Evolutionary conservation across 2,888 invertebrate species (phyloP).

Genomic region (Hirtodrosophila confusa): DNA sequence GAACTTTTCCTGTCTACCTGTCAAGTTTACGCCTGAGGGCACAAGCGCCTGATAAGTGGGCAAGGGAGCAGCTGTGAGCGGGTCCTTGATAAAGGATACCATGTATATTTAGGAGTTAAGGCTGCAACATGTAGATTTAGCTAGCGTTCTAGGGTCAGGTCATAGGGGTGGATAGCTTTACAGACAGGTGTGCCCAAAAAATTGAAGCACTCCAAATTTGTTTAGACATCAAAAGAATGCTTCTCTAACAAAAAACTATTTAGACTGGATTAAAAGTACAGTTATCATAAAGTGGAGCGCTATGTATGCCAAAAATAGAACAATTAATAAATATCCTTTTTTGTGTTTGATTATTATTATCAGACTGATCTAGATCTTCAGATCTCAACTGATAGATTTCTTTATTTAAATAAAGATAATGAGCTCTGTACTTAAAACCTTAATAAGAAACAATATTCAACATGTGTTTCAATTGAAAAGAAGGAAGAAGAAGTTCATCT

Average conservation of each 20-base stretch:
- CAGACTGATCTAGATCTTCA: too few relatives aligned
- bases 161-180: conserved; percentile 68
- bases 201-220: conserved; percentile 53
- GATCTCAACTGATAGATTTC: too few relatives aligned
- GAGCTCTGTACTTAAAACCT: too few relatives aligned
- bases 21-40: conserved; percentile 75
- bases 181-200: conserved; percentile 58
- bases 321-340: conserved; percentile 1
- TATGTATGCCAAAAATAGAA: too few relatives aligned
- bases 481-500: too few relatives aligned
- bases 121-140: conserved; percentile 44
- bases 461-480: too few relatives aligned
- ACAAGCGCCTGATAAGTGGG: conserved; percentile 52
- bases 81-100: conserved; percentile 62
- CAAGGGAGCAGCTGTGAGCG: conserved; percentile 53
- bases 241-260: conserved; percentile 52
- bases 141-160: conserved; percentile 13
- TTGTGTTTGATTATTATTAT: too few relatives aligned
- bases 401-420: too few relatives aligned
- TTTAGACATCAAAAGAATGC: conserved; percentile 41
- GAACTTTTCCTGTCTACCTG: conserved; percentile 72
- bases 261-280: conserved; percentile 46
- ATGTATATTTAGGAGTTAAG: conserved; percentile 25
- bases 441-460: too few relatives aligned
- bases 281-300: conserved; percentile 12